Base-by-base conservation (phyloP, 2,888 invertebrate genomes). In the Microchrysa polita region DNA sequence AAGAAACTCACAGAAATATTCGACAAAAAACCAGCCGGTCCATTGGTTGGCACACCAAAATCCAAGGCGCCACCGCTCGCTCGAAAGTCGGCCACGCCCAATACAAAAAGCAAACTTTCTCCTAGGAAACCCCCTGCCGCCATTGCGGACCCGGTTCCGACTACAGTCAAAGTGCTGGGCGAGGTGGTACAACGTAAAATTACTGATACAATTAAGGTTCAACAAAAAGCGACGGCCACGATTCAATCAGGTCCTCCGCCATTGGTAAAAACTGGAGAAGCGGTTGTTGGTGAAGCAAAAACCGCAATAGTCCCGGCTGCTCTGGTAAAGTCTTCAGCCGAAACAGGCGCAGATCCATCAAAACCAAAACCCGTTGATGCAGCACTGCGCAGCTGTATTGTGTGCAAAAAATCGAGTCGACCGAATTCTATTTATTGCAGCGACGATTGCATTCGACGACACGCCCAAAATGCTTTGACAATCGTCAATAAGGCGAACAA, bases 381-480 rank as follows among this genome's bases (percentile, higher is more conserved):
- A 5, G 40, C 59, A 5, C 18, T 65, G 2, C 67, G 77, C 4
- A 77, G 57, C 27, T 95, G 95, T 80, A 91, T 94, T 65, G 92
- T 93, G 14, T 95, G 95, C 82, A 92, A 92, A 80, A 90, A 91
- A 79, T 86, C 89, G 18, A 90, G 93, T 0, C 88, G 93, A n/a
- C 87, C 88, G n/a, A 92, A 91, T 80, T 93, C 93, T 72, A 93
- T 95, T 79, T 97, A 95, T 83, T 97, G 97, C 83, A 93, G 95
- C 79, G 93, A 95, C 80, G 89, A 90, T 42, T 97, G 97, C 82
- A 94, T 96, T 79, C 87, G 92, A 74, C 91, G 91, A 79, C 95
- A 96, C 85, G 94, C 94, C 1, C 91, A 93, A 80, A 92, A 92
- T 78, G 90, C 91, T 0, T 75, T 83, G 12, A 61, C 69, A 5